Conservation (phyloP, 2,113 vertebrate genomes). For the Gobio gobio region DNA sequence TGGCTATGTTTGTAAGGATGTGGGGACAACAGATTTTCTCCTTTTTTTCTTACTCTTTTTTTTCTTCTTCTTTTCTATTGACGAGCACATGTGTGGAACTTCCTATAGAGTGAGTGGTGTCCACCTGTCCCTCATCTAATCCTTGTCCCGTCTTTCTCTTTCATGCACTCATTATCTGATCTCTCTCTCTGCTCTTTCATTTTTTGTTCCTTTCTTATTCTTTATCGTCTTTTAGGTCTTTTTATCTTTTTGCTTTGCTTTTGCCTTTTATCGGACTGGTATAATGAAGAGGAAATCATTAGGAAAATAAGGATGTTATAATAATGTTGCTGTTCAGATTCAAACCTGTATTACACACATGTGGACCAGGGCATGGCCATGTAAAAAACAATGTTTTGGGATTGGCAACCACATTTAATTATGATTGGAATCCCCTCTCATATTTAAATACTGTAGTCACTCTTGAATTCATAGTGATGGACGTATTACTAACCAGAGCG, state of each 20-base stretch:
- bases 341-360: not conserved
- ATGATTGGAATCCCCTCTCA: not conserved
- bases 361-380: not conserved
- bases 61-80: conserved; percentile 7
- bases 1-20: conserved; percentile 34
- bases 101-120: conserved; percentile 40
- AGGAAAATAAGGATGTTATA: not conserved
- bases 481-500: not conserved
- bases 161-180: conserved; percentile 8
- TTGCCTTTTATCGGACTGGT: not conserved
- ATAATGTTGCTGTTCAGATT: not conserved
- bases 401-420: not conserved
- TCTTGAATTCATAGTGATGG: not conserved
- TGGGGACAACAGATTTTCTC: conserved; percentile 39
- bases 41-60: not conserved
- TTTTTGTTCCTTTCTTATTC: not conserved
- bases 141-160: not conserved
- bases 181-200: conserved; percentile 9
- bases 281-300: not conserved
- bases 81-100: conserved; percentile 44
- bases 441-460: not conserved
- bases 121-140: conserved; percentile 49
- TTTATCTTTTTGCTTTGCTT: not conserved
- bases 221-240: not conserved
- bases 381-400: not conserved